Conservation (phyloP, 2,888 invertebrate genomes). For the Ormia ochracea region DNA sequence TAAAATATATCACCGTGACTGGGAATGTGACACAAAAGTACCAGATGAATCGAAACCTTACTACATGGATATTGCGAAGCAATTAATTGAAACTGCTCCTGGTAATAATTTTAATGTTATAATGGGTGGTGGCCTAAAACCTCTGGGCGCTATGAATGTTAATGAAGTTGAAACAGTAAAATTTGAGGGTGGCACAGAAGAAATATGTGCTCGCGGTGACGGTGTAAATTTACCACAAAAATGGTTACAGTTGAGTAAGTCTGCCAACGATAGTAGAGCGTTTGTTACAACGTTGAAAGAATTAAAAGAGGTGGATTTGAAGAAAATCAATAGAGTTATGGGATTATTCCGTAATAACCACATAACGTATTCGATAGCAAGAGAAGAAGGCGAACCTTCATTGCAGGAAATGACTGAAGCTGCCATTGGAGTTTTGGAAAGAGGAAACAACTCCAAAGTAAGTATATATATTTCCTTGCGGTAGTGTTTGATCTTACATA, state of each 20-base stretch:
- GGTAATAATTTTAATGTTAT: conserved; percentile 81
- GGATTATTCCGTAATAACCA: conserved; percentile 80
- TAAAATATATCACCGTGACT: conserved; percentile 79
- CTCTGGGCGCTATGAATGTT: conserved; percentile 75
- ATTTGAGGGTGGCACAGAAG: conserved; percentile 71
- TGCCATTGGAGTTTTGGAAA: conserved; percentile 78
- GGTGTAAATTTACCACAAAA: conserved; percentile 79
- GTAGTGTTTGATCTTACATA: too few relatives aligned
- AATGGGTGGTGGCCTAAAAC: conserved; percentile 80
- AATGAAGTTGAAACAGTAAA: conserved; percentile 64
- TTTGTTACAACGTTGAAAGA: conserved; percentile 76
- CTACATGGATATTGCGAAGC: conserved; percentile 80
- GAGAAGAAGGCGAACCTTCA: conserved; percentile 78
- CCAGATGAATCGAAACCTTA: conserved; percentile 75
- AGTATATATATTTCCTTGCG: too few relatives aligned
- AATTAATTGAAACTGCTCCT: conserved; percentile 81
- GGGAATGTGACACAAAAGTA: conserved; percentile 80
- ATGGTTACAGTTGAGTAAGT: conserved; percentile 77
- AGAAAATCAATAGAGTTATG: conserved; percentile 77
- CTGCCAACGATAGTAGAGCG: conserved; percentile 66
- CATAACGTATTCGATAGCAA: conserved; percentile 79
- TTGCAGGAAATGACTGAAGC: conserved; percentile 80
- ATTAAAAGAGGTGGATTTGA: conserved; percentile 75
- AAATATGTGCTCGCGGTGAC: conserved; percentile 78
- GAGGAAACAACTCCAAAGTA: conserved; percentile 67